Base-by-base conservation (phyloP, 2,888 invertebrate species). In the Alsophila aescularia region DNA sequence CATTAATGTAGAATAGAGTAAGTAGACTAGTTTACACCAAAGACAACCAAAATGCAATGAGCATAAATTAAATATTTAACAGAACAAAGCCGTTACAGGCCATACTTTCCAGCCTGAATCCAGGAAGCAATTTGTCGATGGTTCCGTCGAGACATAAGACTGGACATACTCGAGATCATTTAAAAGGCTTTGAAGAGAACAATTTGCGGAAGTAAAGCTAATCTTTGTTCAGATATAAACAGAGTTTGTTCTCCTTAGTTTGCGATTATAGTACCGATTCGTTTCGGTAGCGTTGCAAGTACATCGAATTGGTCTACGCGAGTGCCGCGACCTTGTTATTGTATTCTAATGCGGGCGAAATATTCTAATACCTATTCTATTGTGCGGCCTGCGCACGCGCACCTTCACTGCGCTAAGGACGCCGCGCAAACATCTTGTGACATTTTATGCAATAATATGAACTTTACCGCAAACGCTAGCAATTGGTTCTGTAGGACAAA, bases 301-400 rank as follows among this genome's bases (percentile, higher is more conserved):
- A 70, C 65, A 70, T 69, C 71, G 70, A 80, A 81, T 77, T 75
- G 67, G 75, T 45, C 40, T 44, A 55, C 27, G n/a, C 7, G 24
- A 18, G 45, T 12, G 31, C 24, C 12, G 18, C 75, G 79, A 76
- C 81, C 85, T 87, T 85, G 81, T 81, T 73, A 86, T 86, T 85
- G 85, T 86, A 85, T 85, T 85, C 75, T 83, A 87, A 87, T 84
- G 57, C 70, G 69, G 65, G 75, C 75, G 71, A 81, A 85, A 81
- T 83, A 82, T 83, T 51, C 36, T 56, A 51, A 44, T 48, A 50
- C 29, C 13, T 41, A 82, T 81, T 81, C 83, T 73, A 83, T 85
- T 85, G 82, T 85, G 70, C 66, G 62, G 53, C 66, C 69, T 65
- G 61, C 63, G 68, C 36, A n/a, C 35, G 32, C 35, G 44, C 35